phyloP scores from a whole-genome alignment of 2,888 invertebrate genomes.

The Drosophila algonquin region DNA sequence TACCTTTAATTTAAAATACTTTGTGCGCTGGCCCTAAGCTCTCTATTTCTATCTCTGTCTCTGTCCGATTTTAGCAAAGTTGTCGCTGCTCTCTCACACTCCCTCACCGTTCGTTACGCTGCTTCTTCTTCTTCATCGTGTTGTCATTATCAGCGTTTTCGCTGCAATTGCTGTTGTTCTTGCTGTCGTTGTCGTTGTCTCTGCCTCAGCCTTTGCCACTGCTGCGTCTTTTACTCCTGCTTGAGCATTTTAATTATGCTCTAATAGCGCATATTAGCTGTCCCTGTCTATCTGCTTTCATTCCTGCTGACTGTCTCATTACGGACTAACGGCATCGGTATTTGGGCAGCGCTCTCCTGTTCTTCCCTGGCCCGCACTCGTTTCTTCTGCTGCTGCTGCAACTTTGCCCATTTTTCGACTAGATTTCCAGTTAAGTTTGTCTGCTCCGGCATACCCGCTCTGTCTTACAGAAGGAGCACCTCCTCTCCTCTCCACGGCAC shows the following conservation, averaged over 20 bases:
- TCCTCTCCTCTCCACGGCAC: not conserved
- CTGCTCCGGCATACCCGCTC: slow-evolving; percentile 15
- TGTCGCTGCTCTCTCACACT: not conserved
- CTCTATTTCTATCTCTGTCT: slow-evolving; percentile 4
- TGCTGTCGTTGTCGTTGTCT: slow-evolving; percentile 17
- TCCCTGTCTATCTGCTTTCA: slow-evolving; percentile 40
- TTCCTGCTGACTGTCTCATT: slow-evolving; percentile 47
- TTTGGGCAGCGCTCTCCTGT: slow-evolving; percentile 21
- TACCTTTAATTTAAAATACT: not conserved
- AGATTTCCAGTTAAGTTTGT: slow-evolving; percentile 50
- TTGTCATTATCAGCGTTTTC: slow-evolving; percentile 51
- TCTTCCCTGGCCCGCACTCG: not conserved
- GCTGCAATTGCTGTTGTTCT: slow-evolving; percentile 32
- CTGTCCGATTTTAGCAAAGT: not conserved
- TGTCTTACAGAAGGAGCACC: slow-evolving; percentile 8
- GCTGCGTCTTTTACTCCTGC: slow-evolving; percentile 43
- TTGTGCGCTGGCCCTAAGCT: slow-evolving; percentile 15
- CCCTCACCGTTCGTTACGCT: not conserved
- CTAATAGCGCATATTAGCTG: slow-evolving; percentile 81
- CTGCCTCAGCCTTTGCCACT: slow-evolving; percentile 38
- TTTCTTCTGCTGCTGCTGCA: slow-evolving; percentile 25
- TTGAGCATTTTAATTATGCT: slow-evolving; percentile 82
- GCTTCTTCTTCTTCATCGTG: slow-evolving; percentile 14
- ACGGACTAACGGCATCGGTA: slow-evolving; percentile 60
- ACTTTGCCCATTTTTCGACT: slow-evolving; percentile 64